Evolutionary conservation across 2,797 vertebrate species (phyloP).

Genomic region (Amniataba percoides): DNA sequence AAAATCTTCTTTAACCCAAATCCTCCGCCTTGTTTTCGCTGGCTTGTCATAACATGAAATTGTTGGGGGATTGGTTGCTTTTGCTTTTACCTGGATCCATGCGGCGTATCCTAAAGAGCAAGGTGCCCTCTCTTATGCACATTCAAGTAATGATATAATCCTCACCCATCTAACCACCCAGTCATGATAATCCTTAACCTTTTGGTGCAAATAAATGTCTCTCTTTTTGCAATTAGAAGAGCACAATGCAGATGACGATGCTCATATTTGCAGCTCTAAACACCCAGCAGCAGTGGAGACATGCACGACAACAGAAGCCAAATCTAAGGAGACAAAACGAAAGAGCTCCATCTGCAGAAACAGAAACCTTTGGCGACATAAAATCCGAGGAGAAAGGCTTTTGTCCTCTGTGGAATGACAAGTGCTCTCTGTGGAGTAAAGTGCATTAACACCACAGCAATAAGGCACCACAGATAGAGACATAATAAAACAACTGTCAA

Average conservation of each 20-base stretch:
- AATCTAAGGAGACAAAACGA: conserved; percentile 1
- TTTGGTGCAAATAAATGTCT: conserved; percentile 30
- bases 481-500: conserved; percentile 10
- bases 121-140: background rate
- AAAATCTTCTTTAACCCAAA: background rate
- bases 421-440: conserved; percentile 13
- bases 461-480: background rate
- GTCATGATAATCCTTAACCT: conserved; percentile 40
- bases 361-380: background rate
- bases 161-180: conserved; percentile 2
- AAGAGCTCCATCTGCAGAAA: background rate
- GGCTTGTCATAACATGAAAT: conserved; percentile 14
- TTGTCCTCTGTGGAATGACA: conserved; percentile 20
- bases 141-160: conserved; percentile 17
- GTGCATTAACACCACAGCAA: conserved; percentile 27
- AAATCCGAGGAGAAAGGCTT: conserved; percentile 26
- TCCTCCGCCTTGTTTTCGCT: conserved; percentile 26
- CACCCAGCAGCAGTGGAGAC: background rate
- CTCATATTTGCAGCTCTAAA: background rate
- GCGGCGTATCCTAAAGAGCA: conserved; percentile 9
- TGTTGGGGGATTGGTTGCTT: conserved; percentile 17
- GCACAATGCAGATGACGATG: conserved; percentile 12
- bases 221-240: conserved; percentile 19
- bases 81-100: conserved; percentile 28
- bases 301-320: background rate